Base-by-base conservation (phyloP, 2,113 vertebrate species). In the Lepus americanus region DNA sequence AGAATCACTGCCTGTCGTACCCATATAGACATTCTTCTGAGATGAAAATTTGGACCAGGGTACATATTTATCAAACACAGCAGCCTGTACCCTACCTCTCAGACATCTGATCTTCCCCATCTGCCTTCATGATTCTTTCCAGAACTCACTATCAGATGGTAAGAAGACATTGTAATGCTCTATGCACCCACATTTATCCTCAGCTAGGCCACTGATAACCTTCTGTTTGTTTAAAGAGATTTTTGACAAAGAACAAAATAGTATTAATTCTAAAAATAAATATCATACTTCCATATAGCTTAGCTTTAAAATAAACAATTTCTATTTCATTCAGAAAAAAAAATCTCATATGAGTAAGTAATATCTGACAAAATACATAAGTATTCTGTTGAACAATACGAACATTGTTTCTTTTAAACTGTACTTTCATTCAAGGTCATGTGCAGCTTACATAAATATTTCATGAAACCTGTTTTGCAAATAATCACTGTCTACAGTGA, bases 381-480 rank as follows among this genome's bases (percentile, higher is more conserved):
- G n/a, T 0, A 1, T n/a, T 95, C 66, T 89, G 66, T 89, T 2
- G 7, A 63, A 92, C 92, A 96, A 70, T 92, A 70, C 81, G 84
- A 92, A 51, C 64, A 31, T 33, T 90, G 92, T 93, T 96, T 88
- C 88, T 87, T 78, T 80, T 82, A 36, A 85, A 51, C 55, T 92
- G 94, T 86, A n/a, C 66, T 89, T 89, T 94, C 89, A 89, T 27
- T 86, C 70, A 92, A 94, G 87, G 95, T 92, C 84, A 93, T 49
- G n/a, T 64, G 31, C 39, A 78, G 74, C 64, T 94, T 90, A 89
- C 53, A 87, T 96, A 93, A 96, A 96, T 95, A 90, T 85, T 96
- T 67, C 73, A 93, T 79, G 85, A 97, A 97, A 94, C 87, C 87
- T 96, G 90, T 95, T 96, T 92, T 97, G 76, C 92, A 96, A 94